Conservation (phyloP, 2,797 vertebrate species). For the Pangasius mekongensis region DNA sequence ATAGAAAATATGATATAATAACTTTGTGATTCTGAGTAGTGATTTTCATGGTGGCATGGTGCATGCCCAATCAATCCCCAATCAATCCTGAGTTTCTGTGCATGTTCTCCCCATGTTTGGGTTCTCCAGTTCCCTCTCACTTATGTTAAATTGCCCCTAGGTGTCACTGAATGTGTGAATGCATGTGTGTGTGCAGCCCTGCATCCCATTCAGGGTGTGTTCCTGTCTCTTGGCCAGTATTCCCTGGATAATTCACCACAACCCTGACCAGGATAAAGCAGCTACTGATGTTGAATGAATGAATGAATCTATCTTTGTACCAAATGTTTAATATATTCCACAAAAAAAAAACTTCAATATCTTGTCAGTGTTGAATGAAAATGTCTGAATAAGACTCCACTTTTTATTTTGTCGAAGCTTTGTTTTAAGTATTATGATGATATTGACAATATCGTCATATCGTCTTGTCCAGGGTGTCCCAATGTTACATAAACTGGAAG, state of each 20-base stretch:
- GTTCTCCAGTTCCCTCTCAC: background rate
- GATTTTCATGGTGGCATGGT: background rate
- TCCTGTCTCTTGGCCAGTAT: background rate
- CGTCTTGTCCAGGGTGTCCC: background rate
- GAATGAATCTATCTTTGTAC: background rate
- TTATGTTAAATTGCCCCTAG: background rate
- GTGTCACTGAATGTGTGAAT: background rate
- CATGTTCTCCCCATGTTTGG: background rate
- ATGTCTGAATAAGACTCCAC: background rate
- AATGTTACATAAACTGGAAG: background rate
- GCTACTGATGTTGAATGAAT: background rate
- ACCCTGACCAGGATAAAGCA: conserved; percentile 1
- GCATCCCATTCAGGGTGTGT: background rate
- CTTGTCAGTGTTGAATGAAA: background rate
- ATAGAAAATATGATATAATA: background rate
- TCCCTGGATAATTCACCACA: conserved; percentile 3
- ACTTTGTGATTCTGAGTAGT: background rate
- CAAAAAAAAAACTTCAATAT: background rate
- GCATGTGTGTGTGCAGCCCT: background rate
- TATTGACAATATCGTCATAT: background rate
- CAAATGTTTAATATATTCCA: background rate
- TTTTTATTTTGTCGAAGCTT: background rate
- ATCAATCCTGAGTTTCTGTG: background rate
- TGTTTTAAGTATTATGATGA: background rate
- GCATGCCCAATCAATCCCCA: no score